Evolutionary conservation across 2,797 vertebrate genomes (phyloP).

Genomic region (Valencia hispanica): DNA sequence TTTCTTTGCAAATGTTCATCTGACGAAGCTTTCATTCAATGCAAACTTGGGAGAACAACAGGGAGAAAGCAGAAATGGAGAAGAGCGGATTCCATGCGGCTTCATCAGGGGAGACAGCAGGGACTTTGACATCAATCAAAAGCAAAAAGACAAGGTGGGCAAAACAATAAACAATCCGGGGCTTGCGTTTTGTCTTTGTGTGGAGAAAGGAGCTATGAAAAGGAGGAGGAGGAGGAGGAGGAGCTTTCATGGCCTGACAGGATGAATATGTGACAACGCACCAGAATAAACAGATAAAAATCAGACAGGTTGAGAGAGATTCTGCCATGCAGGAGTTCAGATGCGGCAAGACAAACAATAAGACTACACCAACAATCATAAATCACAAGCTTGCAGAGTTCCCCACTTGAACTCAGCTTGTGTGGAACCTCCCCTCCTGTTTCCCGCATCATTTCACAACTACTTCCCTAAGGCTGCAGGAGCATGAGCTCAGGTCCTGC

Average conservation of each 20-base stretch:
- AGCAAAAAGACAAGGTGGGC: slow-evolving; percentile 53
- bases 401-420: slow-evolving; percentile 15
- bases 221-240: slow-evolving; percentile 22
- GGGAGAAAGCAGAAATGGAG: slow-evolving; percentile 51
- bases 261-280: slow-evolving; percentile 47
- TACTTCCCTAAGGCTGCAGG: slow-evolving; percentile 28
- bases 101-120: slow-evolving; percentile 24
- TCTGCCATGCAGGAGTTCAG: slow-evolving; percentile 10
- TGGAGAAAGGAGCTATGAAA: slow-evolving; percentile 36
- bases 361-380: background rate
- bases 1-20: slow-evolving; percentile 12
- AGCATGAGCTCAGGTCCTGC: slow-evolving; percentile 19
- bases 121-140: slow-evolving; percentile 53
- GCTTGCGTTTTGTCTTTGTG: slow-evolving; percentile 49
- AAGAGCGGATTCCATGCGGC: slow-evolving; percentile 27
- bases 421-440: slow-evolving; percentile 30
- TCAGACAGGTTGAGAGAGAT: slow-evolving; percentile 1
- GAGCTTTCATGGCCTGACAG: slow-evolving; percentile 36
- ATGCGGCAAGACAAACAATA: slow-evolving; percentile 7
- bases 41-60: slow-evolving; percentile 39
- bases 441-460: slow-evolving; percentile 36
- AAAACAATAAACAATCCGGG: slow-evolving; percentile 58
- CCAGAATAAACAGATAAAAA: slow-evolving; percentile 9
- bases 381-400: slow-evolving; percentile 25
- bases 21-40: slow-evolving; percentile 35